phyloP scores from a whole-genome alignment of 2,888 invertebrate genomes.

The Orthosia cruda region DNA sequence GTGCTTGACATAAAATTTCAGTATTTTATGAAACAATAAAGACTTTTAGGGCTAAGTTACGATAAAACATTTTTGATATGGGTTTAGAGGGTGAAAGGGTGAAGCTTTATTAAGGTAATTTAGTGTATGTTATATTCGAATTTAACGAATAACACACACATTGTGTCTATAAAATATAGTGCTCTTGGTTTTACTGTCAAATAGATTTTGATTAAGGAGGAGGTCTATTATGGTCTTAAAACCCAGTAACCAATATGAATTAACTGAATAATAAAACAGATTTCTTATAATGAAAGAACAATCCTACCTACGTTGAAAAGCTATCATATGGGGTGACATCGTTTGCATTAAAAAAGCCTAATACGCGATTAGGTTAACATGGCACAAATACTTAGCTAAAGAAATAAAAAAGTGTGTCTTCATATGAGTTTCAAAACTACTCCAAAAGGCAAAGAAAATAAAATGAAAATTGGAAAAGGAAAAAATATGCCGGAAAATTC shows the following conservation, averaged over 20 bases:
- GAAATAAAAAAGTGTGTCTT: background rate
- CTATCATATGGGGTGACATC: too few relatives aligned
- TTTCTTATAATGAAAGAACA: too few relatives aligned
- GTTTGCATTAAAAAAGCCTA: background rate
- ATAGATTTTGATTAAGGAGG: background rate
- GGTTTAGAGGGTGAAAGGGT: slow-evolving; percentile 18
- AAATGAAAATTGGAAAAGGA: background rate
- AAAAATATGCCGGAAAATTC: background rate
- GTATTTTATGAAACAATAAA: slow-evolving; percentile 46
- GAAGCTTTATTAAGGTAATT: slow-evolving; percentile 23
- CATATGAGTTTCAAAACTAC: background rate
- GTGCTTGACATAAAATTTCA: slow-evolving; percentile 23
- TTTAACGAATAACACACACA: background rate
- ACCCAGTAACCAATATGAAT: too few relatives aligned
- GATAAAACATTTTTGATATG: slow-evolving; percentile 35
- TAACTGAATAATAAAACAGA: too few relatives aligned
- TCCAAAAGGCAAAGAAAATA: background rate
- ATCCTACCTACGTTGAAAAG: too few relatives aligned
- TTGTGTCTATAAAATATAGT: background rate
- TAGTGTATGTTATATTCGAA: slow-evolving; percentile 15
- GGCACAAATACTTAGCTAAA: background rate
- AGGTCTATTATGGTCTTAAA: too few relatives aligned
- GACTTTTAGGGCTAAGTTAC: slow-evolving; percentile 19
- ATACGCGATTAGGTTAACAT: background rate
- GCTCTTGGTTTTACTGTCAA: background rate